These are phyloP conservation scores for Psilopogon haemacephalus DNA, from an alignment of 2,113 vertebrate genomes.

Conservation along the genomic window DNA sequence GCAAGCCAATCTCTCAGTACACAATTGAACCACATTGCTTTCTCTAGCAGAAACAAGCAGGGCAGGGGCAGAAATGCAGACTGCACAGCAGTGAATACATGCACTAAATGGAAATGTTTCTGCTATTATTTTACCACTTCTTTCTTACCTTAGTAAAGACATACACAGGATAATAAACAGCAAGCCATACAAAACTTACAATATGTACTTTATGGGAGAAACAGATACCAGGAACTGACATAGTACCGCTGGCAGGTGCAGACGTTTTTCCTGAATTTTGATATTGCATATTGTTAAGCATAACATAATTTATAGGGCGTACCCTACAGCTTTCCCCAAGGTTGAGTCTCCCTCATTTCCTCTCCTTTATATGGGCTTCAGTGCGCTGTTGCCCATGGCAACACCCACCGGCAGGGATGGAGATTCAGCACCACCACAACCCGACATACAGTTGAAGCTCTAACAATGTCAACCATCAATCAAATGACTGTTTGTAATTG, in stretches of 20 bases:
- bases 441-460: conserved; percentile 73
- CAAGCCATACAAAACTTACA: conserved; percentile 35
- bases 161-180: neutral
- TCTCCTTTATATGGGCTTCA: conserved; percentile 78
- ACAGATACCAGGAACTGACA: neutral
- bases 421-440: conserved; percentile 70
- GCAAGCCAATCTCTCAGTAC: neutral
- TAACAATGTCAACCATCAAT: conserved; percentile 84
- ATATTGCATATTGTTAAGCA: conserved; percentile 62
- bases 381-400: conserved; percentile 79
- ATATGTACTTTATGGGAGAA: conserved; percentile 8
- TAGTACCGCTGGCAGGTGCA: conserved; percentile 13
- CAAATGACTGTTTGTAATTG: conserved; percentile 79
- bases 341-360: conserved; percentile 74
- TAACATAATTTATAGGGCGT: conserved; percentile 73
- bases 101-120: neutral
- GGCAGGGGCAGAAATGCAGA: neutral
- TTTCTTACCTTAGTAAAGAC: conserved; percentile 46
- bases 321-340: conserved; percentile 69
- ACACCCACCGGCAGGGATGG: conserved; percentile 71
- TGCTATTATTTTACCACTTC: conserved; percentile 2
- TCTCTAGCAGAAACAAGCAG: conserved; percentile 20
- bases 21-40: neutral
- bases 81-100: conserved; percentile 8
- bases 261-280: conserved; percentile 30